Base-by-base conservation (phyloP, 2,113 vertebrate species). In the Oncorhynchus keta region DNA sequence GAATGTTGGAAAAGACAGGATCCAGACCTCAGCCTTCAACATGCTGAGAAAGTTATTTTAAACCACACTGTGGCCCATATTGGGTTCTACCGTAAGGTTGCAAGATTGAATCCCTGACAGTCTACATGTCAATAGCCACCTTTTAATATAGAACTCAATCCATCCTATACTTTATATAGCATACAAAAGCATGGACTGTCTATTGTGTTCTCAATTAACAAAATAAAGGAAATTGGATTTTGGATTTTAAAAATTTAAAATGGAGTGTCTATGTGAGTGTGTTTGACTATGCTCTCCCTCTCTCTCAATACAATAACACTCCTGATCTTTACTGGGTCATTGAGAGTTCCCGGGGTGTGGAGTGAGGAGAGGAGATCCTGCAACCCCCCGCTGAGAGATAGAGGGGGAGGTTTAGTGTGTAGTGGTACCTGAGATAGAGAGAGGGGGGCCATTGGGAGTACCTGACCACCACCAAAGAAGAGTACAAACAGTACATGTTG, bases 281-380 rank as follows among this genome's bases (percentile, higher is more conserved):
- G 49, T 55, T 55, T 16, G 12, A 55, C 49, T 55, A 55, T 55
- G 12, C 64, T 30, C 64, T 30, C 62, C n/a, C n/a, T 28, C 24
- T 75, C 48, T 35, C 74, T 35, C 24, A 35, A 35, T 35, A 68
- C 71, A 32, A 4, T 32, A 32, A 32, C 30, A 32, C 5, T 69
- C 72, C 74, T n/a, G 74, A 68, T 72, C 71, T 32, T 78, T 79
- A 79, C 73, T 73, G 81, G 82, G 78, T 57, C 74, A 22, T 67
- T 30, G n/a, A n/a, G 13, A 5, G 55, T 62, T 82, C 89, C 84
- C 86, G 77, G 83, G 84, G 70, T 57, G 3, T 32, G 76, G 70
- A 49, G 73, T 45, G 39, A 20, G 14, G 65, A 78, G 75, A 62
- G 61, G 18, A 26, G 75, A 55, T 45, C 76, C 81, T 76, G 66